These are phyloP conservation scores for Nixonia krombeini DNA, from an alignment of 1,140 invertebrate species.

Conservation along the genomic window DNA sequence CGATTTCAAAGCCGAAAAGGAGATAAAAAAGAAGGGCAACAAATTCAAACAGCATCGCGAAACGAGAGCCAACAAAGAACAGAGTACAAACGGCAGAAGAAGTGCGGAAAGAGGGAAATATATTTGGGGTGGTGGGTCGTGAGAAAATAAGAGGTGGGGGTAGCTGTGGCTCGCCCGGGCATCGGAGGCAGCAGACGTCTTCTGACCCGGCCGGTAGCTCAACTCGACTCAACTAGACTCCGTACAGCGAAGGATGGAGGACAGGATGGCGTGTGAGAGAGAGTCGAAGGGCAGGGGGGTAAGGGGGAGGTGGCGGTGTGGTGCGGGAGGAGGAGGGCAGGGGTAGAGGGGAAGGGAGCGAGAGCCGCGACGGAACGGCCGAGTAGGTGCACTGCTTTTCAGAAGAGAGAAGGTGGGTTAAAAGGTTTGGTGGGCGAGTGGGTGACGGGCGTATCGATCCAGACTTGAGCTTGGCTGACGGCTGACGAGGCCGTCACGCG, in stretches of 20 bases:
- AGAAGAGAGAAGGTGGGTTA: slow-evolving; percentile 37
- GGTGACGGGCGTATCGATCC: slow-evolving; percentile 66
- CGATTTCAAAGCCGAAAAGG: too few species aligned
- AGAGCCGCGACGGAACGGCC: slow-evolving; percentile 27
- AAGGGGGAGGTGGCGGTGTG: too few species aligned
- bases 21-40: too few species aligned
- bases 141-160: slow-evolving; percentile 58
- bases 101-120: slow-evolving; percentile 49
- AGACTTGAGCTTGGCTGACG: slow-evolving; percentile 67
- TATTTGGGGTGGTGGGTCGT: slow-evolving; percentile 39
- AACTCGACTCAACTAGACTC: slow-evolving; percentile 67
- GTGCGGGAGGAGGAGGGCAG: slow-evolving; percentile 31
- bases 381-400: slow-evolving; percentile 58
- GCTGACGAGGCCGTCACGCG: slow-evolving; percentile 72
- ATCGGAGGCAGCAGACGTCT: slow-evolving; percentile 68
- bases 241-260: slow-evolving; percentile 35
- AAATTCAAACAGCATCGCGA: slow-evolving; percentile 15
- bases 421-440: slow-evolving; percentile 23
- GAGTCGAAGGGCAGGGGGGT: slow-evolving; percentile 35
- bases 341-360: slow-evolving; percentile 2
- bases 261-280: slow-evolving; percentile 50
- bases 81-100: slow-evolving; percentile 23
- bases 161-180: slow-evolving; percentile 72
- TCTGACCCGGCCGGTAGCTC: slow-evolving; percentile 71
- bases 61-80: slow-evolving; percentile 15